Conservation (phyloP, 2,113 vertebrate species). For the Felis catus region DNA sequence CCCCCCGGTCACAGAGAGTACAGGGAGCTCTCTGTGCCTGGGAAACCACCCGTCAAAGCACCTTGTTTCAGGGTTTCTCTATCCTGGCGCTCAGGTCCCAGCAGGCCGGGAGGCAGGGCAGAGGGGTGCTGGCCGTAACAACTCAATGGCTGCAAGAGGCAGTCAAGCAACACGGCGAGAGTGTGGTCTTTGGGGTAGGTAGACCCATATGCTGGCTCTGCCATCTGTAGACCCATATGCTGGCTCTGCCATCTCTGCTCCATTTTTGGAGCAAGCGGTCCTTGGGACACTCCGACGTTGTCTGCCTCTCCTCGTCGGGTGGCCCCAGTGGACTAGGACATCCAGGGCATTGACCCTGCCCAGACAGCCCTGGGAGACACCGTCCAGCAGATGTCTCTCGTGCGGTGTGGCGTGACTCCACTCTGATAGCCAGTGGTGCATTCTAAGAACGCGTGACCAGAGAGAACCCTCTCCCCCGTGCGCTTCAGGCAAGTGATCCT, state of each 20-base stretch:
- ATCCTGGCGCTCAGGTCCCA: background rate
- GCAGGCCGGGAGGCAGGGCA: background rate
- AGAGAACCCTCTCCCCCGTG: background rate
- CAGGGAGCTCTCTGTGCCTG: background rate
- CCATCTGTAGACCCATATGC: background rate
- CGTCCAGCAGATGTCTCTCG: background rate
- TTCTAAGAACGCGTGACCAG: background rate
- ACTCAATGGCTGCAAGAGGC: background rate
- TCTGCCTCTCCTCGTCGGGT: background rate
- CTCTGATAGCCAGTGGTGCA: accelerated
- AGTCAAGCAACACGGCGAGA: background rate
- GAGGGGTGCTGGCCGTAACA: background rate
- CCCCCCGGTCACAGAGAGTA: too few relatives aligned
- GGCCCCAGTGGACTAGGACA: background rate
- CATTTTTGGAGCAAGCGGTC: background rate
- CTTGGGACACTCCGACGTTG: background rate
- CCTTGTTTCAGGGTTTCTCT: background rate
- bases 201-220: background rate
- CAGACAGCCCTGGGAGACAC: background rate
- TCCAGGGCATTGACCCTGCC: background rate
- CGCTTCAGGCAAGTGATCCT: background rate
- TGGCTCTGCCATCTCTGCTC: background rate
- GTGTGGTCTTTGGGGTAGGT: background rate
- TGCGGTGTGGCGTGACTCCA: background rate
- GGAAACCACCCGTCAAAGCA: background rate